Base-by-base conservation (phyloP, 2,888 invertebrate genomes). In the Himalopsyche tibetana region DNA sequence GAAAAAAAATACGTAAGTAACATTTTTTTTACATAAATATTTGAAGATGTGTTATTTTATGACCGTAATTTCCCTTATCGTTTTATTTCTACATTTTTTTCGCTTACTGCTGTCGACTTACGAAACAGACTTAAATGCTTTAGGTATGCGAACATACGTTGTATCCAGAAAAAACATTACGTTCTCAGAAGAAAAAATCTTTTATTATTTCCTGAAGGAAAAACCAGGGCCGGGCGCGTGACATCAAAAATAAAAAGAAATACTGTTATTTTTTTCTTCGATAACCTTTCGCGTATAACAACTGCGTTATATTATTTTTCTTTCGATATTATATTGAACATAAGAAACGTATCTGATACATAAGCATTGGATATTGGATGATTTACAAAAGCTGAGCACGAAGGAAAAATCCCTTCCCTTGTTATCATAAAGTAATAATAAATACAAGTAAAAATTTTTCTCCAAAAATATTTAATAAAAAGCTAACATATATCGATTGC, bases 201-300 rank as follows among this genome's bases (percentile, higher is more conserved):
- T 63, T 63, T 63, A 63, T 63, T 63, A 63, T 63, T 63, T 63
- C 63, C 63, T 63, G 19, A 63, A 63, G 63, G 4, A 63, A 63
- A 63, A 63, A 5, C 28, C 63, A 63, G 63, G 63, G 19, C 19
- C 28, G 63, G 63, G 63, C 63, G 63, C 63, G 63, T 63, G 63
- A 63, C 63, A 63, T 63, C 63, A 63, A 63, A 63, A 63, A 63
- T 63, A 63, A 63, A 63, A 63, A 63, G 63, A 63, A 63, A 63
- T 63, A 19, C 63, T 63, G 63, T 63, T 63, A 63, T 63, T 63
- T 63, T 51, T 63, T 19, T 56, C 19, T 63, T 19, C 63, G 63
- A 63, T 63, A 63, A 63, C 63, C 63, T 63, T 63, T 63, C 19
- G 63, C 63, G 63, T 63, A 63, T 63, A 63, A 51, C 51, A 51